Conservation (phyloP, 2,888 invertebrate genomes). For the Drosophila histrio region DNA sequence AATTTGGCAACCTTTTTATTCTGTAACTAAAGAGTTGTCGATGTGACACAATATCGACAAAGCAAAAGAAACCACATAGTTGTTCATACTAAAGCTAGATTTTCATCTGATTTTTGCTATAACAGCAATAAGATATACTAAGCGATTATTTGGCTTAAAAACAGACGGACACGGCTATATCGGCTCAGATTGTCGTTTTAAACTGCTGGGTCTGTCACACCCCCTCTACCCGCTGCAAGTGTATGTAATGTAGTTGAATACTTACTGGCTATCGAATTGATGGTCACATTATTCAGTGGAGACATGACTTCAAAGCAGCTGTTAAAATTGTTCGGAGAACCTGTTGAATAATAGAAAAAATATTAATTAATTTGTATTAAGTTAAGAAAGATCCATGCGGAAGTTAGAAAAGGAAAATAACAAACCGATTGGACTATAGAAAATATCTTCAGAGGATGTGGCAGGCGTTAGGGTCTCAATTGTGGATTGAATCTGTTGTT, state of each 20-base stretch:
- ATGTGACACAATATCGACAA: too few species aligned
- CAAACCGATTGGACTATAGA: slow-evolving; percentile 83
- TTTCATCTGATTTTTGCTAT: too few species aligned
- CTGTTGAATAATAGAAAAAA: slow-evolving; percentile 36
- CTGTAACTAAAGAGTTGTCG: too few species aligned
- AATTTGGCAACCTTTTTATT: too few species aligned
- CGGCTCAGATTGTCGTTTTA: too few species aligned
- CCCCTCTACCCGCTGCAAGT: too few species aligned
- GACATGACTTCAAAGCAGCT: slow-evolving; percentile 48
- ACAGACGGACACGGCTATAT: too few species aligned
- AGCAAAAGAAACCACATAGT: too few species aligned
- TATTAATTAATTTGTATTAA: not conserved
- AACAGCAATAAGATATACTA: not conserved
- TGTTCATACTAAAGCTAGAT: too few species aligned
- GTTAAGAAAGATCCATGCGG: too few species aligned
- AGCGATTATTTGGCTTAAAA: too few species aligned
- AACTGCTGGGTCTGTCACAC: too few species aligned
- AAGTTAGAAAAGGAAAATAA: slow-evolving; percentile 27
- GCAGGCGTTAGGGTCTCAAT: slow-evolving; percentile 73
- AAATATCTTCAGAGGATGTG: slow-evolving; percentile 82
- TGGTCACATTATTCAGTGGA: slow-evolving; percentile 41
- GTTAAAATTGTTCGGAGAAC: slow-evolving; percentile 73
- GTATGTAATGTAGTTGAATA: not conserved
- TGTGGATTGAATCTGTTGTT: slow-evolving; percentile 28
- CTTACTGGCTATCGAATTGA: slow-evolving; percentile 47